Evolutionary conservation across 92 coral and sea anemone genomes (phyloP).

Genomic region (Actinernus sp.): DNA sequence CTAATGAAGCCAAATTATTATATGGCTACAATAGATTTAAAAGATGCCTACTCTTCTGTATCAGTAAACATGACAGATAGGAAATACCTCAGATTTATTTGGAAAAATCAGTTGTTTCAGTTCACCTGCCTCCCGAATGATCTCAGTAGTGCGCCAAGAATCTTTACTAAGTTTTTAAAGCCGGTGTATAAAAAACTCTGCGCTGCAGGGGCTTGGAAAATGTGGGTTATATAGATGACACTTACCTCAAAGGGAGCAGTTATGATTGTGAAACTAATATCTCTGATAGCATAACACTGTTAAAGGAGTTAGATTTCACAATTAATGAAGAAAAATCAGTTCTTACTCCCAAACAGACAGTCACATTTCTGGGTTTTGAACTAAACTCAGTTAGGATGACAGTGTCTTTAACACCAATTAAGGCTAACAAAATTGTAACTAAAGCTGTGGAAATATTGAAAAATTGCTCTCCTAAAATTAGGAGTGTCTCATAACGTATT

Average conservation of each 20-base stretch:
- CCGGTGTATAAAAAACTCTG: constrained; percentile 8
- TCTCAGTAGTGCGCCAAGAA: not conserved
- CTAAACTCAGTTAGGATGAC: constrained; percentile 18
- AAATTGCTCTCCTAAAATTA: not conserved
- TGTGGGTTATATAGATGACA: constrained; percentile 32
- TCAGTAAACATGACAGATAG: not conserved
- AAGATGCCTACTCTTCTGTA: constrained; percentile 1
- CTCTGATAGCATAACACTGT: constrained; percentile 3
- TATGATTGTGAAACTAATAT: constrained; percentile 5
- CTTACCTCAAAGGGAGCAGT: constrained; percentile 15
- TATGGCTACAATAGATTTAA: constrained; percentile 10
- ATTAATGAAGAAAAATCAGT: constrained; percentile 18
- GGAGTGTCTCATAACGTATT: not conserved
- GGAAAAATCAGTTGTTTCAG: constrained; percentile 1
- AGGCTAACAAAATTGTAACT: not conserved
- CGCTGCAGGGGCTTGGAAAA: constrained; percentile 25
- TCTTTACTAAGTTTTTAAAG: constrained; percentile 1
- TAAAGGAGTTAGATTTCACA: constrained; percentile 15
- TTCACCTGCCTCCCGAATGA: constrained; percentile 21
- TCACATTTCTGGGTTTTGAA: constrained; percentile 29
- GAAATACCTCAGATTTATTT: constrained; percentile 4
- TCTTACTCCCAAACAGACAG: not conserved
- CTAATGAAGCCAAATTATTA: not conserved
- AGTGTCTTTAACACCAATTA: not conserved
- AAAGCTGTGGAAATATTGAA: not conserved